phyloP scores from a whole-genome alignment of 2,888 invertebrate species.

The Apodemia zela region DNA sequence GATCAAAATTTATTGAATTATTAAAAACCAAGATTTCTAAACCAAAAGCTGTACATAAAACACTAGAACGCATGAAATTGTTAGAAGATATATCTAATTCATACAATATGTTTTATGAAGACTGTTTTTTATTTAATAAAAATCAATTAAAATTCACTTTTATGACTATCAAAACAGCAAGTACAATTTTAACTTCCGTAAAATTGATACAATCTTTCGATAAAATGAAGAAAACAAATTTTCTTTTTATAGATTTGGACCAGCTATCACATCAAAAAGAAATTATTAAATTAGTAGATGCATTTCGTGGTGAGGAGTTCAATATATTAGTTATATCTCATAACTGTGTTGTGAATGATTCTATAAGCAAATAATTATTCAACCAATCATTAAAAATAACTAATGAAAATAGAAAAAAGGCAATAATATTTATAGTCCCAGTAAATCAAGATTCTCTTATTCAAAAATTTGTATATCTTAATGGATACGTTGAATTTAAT shows the following conservation, averaged over 20 bases:
- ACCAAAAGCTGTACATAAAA: neutral
- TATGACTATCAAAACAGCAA: neutral
- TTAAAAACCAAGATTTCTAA: neutral
- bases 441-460: neutral
- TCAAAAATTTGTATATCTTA: neutral
- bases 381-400: neutral
- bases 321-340: neutral
- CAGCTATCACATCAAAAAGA: neutral
- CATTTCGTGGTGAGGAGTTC: neutral
- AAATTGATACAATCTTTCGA: conserved; percentile 1
- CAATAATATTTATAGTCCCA: neutral
- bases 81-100: neutral
- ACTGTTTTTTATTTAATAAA: neutral
- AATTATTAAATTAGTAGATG: neutral
- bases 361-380: neutral
- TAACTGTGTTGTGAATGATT: neutral
- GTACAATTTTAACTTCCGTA: neutral
- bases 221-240: neutral
- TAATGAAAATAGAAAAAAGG: neutral
- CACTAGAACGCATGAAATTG: neutral
- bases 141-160: neutral
- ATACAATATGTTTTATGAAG: neutral
- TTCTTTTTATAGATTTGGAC: neutral
- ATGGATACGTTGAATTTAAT: neutral
- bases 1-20: neutral